Percentiles rank a stretch among this genome's conserved stretches.
Evolutionary conservation across 2,888 invertebrate genomes (phyloP).

Genomic region (Oscheius sp.): DNA sequence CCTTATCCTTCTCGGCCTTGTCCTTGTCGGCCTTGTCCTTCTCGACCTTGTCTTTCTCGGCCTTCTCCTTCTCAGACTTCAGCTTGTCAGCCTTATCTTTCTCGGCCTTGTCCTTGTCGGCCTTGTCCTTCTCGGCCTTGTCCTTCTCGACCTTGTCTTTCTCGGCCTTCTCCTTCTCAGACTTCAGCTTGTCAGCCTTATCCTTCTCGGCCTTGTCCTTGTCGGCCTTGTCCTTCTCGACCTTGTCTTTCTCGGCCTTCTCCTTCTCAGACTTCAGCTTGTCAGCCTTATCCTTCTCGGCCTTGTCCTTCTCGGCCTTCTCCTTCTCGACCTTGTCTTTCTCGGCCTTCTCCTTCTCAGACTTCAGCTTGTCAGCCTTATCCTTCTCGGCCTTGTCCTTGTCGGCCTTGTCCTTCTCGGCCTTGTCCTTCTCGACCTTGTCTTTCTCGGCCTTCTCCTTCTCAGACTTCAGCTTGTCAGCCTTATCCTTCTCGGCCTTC

Average conservation of each 20-base stretch:
- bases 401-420: conserved; percentile 9
- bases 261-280: background rate
- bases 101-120: background rate
- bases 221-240: background rate
- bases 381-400: conserved; percentile 8
- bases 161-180: conserved; percentile 1
- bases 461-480: background rate
- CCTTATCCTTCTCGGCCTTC: conserved; percentile 7
- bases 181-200: background rate
- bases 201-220: background rate
- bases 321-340: conserved; percentile 4
- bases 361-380: background rate
- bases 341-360: conserved; percentile 1
- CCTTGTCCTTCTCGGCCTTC: conserved; percentile 8
- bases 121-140: conserved; percentile 17
- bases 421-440: background rate
- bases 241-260: background rate
- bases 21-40: conserved; percentile 4
- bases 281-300: conserved; percentile 2
- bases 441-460: conserved; percentile 12
- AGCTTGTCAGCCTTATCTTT: conserved; percentile 8
- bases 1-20: conserved; percentile 9
- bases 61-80: conserved; percentile 8
- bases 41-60: background rate
- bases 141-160: background rate